These are phyloP conservation scores for Myotis myotis DNA, from an alignment of 2,797 vertebrate species.

Conservation along the genomic window DNA sequence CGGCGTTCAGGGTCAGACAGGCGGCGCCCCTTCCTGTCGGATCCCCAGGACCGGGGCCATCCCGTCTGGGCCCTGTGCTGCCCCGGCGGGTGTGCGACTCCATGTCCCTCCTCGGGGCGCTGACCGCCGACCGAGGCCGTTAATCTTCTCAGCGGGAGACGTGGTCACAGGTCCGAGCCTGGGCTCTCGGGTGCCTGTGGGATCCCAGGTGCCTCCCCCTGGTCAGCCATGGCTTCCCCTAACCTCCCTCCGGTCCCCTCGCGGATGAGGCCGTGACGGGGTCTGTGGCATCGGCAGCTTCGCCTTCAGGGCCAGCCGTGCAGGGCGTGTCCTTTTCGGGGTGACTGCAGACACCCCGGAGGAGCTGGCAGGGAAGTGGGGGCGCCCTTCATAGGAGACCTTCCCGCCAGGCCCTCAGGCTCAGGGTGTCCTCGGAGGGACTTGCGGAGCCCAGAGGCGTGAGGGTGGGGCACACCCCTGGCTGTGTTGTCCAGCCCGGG, in stretches of 20 bases:
- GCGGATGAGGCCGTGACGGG: no score
- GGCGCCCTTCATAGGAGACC: not conserved
- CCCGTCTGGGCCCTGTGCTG: not conserved
- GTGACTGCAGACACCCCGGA: not conserved
- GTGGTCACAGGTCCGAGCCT: no score
- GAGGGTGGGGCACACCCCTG: not conserved
- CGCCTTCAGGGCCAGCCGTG: no score
- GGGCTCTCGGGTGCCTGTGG: no score
- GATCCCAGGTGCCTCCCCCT: no score
- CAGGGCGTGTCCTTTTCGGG: not conserved
- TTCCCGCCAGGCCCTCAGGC: not conserved
- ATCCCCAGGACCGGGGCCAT: not conserved
- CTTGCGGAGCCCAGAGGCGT: not conserved
- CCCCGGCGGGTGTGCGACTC: not conserved
- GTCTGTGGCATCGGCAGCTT: no score
- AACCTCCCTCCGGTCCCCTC: no score
- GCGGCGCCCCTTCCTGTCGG: accelerated
- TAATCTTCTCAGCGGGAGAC: no score
- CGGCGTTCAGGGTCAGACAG: not conserved
- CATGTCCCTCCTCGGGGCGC: not conserved
- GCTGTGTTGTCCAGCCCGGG: no score
- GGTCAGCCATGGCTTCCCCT: no score
- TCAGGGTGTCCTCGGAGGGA: not conserved
- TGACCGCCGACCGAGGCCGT: no score
- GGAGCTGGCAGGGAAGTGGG: not conserved